Percentiles rank a stretch among this genome's conserved stretches.
These are phyloP conservation scores for Pseudomyrmex gracilis DNA, from an alignment of 1,140 invertebrate species.

Conservation along the genomic window DNA sequence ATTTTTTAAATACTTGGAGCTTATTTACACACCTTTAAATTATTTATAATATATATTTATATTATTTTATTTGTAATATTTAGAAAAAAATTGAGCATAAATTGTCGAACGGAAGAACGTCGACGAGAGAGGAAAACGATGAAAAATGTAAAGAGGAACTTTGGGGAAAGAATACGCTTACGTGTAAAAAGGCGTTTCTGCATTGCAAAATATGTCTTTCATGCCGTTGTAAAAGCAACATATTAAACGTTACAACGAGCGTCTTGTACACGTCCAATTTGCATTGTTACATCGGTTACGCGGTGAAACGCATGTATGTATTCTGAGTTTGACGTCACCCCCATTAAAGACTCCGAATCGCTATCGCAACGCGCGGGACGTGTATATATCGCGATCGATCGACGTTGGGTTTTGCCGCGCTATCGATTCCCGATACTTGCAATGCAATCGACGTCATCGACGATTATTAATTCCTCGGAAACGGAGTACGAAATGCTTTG, in stretches of 20 bases:
- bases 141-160: constrained; percentile 6
- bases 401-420: neutral
- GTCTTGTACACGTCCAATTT: constrained; percentile 10
- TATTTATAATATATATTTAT: too few species aligned
- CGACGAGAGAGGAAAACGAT: neutral
- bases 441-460: constrained; percentile 27
- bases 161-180: neutral
- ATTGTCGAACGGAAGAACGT: neutral
- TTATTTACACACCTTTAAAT: too few species aligned
- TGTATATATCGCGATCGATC: constrained; percentile 28
- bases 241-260: neutral
- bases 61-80: too few species aligned
- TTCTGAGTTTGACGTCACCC: constrained; percentile 5
- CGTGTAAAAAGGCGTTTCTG: neutral
- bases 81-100: neutral
- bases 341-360: constrained; percentile 11
- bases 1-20: too few species aligned
- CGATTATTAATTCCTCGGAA: constrained; percentile 32
- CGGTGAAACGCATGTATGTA: neutral
- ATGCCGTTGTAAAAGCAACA: neutral
- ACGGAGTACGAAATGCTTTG: constrained; percentile 7
- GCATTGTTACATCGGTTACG: constrained; percentile 8
- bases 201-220: constrained; percentile 4
- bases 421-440: constrained; percentile 35
- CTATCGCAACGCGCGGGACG: neutral